Evolutionary conservation across 1,140 invertebrate genomes (phyloP), one percentile per base, ranked within the genome.

Genomic region (Chrysopa pallens): DNA sequence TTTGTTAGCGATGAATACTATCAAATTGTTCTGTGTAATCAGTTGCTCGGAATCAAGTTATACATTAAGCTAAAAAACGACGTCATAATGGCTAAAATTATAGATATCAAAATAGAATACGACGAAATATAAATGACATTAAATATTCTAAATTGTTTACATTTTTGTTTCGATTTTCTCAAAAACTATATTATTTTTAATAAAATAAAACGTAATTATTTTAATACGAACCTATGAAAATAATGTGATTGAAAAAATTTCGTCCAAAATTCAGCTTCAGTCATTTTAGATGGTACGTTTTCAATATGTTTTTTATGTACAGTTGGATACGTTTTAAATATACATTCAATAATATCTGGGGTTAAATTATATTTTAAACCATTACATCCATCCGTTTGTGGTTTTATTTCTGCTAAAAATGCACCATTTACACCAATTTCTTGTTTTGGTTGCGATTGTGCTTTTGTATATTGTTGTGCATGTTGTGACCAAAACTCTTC

Each of bases 201-300:
- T 7, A 8, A 23, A 6, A 9, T 28, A 40, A 40, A 7, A 12
- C 8, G 31, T 44, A 4, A 38, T 35, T 36, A 38, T 45, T 36
- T 42, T 42, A 6, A 46, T 23, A 37, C 42, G 6, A 31, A 70
- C 69, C 74, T 68, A 69, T 98, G 93, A 74, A 98, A 99, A 69
- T 99, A 99, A 70, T 98, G 94, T 13, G 93, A 98, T 59, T 98
- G 94, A 68, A 98, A 98, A 66, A 99, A 99, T 53, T 94, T 88
- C 8, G 89, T 94, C 96, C 96, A 99, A 69, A 99, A 99, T 56
- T 97, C 91, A 2, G 84, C 73, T 64, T 99, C 96, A 1, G 82
- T 77, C 74, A 98, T 78, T 69, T 93, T 89, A 48, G 83, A 73
- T 38, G 95, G 96, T 31, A 99, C 95, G 67, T 91, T 83, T 66